Percentiles rank a stretch among this genome's conserved stretches.
Conservation (phyloP, 2,113 vertebrate genomes). For the Aptenodytes patagonicus region DNA sequence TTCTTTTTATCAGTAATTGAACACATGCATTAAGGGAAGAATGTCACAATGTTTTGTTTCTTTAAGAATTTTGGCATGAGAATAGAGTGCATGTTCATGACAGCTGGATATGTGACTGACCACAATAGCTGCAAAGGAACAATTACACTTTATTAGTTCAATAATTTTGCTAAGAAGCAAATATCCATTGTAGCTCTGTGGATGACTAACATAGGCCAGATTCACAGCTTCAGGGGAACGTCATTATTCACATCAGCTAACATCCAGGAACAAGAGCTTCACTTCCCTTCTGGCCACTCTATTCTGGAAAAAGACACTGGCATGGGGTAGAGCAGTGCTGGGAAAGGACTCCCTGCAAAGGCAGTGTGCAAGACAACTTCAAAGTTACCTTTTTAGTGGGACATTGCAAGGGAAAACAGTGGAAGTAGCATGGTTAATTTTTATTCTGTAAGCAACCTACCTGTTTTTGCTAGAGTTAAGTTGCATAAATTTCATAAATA, state of each 20-base stretch:
- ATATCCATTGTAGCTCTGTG: neutral
- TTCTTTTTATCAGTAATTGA: slow-evolving; percentile 73
- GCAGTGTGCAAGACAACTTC: neutral
- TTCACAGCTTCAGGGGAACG: neutral
- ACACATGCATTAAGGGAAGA: slow-evolving; percentile 52
- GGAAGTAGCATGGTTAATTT: neutral
- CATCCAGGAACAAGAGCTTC: neutral
- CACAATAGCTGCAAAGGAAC: slow-evolving; percentile 66
- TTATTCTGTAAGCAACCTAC: neutral
- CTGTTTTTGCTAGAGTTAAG: neutral
- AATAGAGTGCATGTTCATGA: slow-evolving; percentile 56
- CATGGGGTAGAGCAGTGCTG: neutral
- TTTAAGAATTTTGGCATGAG: slow-evolving; percentile 67
- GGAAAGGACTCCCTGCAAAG: neutral
- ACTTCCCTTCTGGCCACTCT: neutral
- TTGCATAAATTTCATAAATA: neutral
- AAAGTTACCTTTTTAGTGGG: neutral
- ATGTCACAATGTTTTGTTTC: slow-evolving; percentile 65
- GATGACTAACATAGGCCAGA: neutral
- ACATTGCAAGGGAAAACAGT: neutral
- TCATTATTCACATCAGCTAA: neutral
- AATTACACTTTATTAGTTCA: slow-evolving; percentile 68
- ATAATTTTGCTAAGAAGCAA: slow-evolving; percentile 63
- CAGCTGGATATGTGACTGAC: slow-evolving; percentile 57
- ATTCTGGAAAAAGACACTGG: neutral